Conservation (phyloP, 2,888 invertebrate genomes). For the Arge pagana region DNA sequence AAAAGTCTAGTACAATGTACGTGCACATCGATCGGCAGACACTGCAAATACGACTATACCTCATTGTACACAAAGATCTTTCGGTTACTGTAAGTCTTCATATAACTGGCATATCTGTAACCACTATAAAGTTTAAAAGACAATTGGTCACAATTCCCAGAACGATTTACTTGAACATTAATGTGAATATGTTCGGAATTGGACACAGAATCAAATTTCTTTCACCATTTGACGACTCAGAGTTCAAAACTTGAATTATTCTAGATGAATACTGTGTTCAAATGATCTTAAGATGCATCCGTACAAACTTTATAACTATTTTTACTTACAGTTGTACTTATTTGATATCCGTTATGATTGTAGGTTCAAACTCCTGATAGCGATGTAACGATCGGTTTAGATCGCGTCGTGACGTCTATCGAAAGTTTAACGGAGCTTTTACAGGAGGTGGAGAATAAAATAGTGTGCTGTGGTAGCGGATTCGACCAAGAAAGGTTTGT, state of each 20-base stretch:
- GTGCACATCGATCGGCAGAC: conserved; percentile 10
- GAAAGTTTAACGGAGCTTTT: conserved; percentile 8
- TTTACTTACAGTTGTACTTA: background rate
- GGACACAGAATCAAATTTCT: no score
- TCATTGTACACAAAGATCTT: conserved; percentile 18
- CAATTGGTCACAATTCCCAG: no score
- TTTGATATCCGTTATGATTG: conserved; percentile 7
- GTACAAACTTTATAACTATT: no score
- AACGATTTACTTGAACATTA: no score
- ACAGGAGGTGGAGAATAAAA: background rate
- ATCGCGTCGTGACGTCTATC: conserved; percentile 7
- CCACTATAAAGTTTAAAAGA: no score
- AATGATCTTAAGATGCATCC: no score
- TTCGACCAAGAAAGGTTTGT: conserved; percentile 16
- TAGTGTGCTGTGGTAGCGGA: conserved; percentile 17
- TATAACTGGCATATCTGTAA: no score
- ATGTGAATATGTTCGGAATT: no score
- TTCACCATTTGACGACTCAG: no score
- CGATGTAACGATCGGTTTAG: background rate
- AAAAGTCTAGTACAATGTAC: conserved; percentile 1
- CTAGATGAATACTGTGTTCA: no score
- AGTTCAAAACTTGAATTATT: no score
- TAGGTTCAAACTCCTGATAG: conserved; percentile 10
- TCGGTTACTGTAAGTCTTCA: conserved; percentile 13
- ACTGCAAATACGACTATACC: background rate